Evolutionary conservation across 2,888 invertebrate species (phyloP).

Genomic region (Anarsia innoxiella): DNA sequence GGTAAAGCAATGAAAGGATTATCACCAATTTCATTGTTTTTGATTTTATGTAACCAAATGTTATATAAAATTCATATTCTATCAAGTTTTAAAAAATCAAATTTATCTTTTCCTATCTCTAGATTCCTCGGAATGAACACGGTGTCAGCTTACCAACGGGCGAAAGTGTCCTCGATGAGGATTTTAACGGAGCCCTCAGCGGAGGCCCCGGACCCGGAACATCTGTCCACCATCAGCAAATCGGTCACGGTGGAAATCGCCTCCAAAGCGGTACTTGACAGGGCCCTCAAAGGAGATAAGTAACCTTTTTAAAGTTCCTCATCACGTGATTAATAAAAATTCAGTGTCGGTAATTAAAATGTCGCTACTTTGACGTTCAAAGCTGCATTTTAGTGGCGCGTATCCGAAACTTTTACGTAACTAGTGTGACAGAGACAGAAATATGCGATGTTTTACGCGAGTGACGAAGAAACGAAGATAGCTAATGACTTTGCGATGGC

Average conservation of each 20-base stretch:
- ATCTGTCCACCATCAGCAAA: constrained; percentile 64
- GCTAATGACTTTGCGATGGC: too few species aligned
- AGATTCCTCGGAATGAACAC: constrained; percentile 92
- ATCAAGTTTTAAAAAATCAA: too few species aligned
- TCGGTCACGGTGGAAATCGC: constrained; percentile 69
- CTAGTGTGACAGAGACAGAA: neutral
- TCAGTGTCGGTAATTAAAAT: neutral
- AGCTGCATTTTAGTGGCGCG: neutral
- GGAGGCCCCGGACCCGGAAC: constrained; percentile 30
- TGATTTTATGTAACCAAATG: too few species aligned
- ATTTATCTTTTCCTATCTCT: too few species aligned
- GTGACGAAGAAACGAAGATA: neutral
- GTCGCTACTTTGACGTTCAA: constrained; percentile 1
- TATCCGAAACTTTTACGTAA: neutral
- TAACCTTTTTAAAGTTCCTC: constrained; percentile 25
- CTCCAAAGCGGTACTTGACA: constrained; percentile 54
- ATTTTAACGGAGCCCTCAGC: constrained; percentile 68
- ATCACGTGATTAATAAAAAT: constrained; percentile 3
- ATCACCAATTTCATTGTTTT: too few species aligned
- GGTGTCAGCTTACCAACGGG: constrained; percentile 91
- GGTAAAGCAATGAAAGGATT: too few species aligned
- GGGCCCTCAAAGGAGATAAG: constrained; percentile 54
- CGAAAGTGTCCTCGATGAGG: constrained; percentile 90
- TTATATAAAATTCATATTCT: too few species aligned
- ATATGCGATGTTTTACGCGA: neutral